Base-by-base conservation (phyloP, 1,140 invertebrate species). In the Drosophila eugracilis region DNA sequence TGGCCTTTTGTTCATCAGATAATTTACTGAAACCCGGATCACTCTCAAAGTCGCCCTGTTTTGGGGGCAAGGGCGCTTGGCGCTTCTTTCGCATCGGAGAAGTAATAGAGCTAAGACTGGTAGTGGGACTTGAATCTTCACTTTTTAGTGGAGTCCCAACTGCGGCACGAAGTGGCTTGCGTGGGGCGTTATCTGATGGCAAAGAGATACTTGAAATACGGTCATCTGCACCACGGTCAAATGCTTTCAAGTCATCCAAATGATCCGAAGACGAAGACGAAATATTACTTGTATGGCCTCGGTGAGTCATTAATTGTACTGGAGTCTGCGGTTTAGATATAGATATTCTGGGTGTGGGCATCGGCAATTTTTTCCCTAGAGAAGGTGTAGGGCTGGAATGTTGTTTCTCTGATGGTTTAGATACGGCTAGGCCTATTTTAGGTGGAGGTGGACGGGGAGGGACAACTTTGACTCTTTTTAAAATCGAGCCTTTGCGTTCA, bases 31-130 rank as follows among this genome's bases (percentile, higher is more conserved):
- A 48, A 36, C 37, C 37, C 15, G 48, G 22, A 21, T 44, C 39
- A 47, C 44, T 47, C 41, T 83, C 78, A 10, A 76, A 36, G 7
- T 70, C 44, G 0, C 63, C 63, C 5, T 77, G 66, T 34, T 77
- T 81, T 2, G 95, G 95, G 48, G 95, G 95, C 22, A 93, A 93
- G 1, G 95, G 95, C 3, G 95, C 95, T 1, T 93, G 94, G 58
- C 95, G 94, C 79, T 95, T 95, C 78, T 95, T 96, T 36, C 94
- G 44, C 19, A 32, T 59, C 5, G 55, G 55, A 9, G 55, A 55
- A 5, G 44, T 47, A 28, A 47, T 47, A 1, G 44, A 47, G 14
- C 44, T 47, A 6, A 47, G 44, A 17, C 44, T 47, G 22, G 44
- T 28, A 0, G 44, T 17, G 6, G 44, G 44, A 26, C n/a, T 59